Evolutionary conservation across 2,113 vertebrate species (phyloP), one percentile per base, ranked within the genome.

Genomic region (Morphnarchus princeps): DNA sequence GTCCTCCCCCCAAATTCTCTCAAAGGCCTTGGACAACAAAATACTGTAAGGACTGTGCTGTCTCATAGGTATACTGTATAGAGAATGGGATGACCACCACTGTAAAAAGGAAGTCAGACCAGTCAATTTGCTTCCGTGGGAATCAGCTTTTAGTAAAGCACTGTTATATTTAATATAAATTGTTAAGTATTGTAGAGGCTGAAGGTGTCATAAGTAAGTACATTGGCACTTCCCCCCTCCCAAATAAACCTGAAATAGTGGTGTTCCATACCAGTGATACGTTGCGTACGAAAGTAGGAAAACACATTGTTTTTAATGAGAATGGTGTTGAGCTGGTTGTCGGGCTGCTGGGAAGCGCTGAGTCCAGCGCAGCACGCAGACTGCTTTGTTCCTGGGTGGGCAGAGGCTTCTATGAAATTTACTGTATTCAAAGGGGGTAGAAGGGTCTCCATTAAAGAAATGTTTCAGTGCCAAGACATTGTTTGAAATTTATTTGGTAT

Each of bases 11-110:
- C 36, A 65, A 6, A 52, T 52, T 34, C 57, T 67, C 55, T 47
- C n/a, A 11, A 42, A 89, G 81, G 9, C 55, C 38, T 76, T 9
- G 10, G 42, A 32, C 24, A 59, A 4, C 24, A 86, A 79, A 92
- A 40, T 42, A 3, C 40, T 67, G 0, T 19, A 15, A 45, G 59
- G 28, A 22, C 50, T 58, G 3, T 77, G 26, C 32, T 47, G 55
- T 31, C 32, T 57, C 20, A 34, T 14, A 36, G 61, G 16, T 78
- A 16, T 26, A 22, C 49, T 3, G 0, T 42, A 0, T 5, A 32
- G 62, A 72, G 58, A n/a, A 36, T 16, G 50, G 17, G 22, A 16
- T 5, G 16, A 11, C 28, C 32, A 70, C 13, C 5, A 4, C 12
- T 24, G 38, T 54, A 17, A 80, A 78, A 72, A 50, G 22, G 45